A percentile compares a stretch with the other conserved stretches of the same genome.
Evolutionary conservation across 1,140 invertebrate genomes (phyloP).

Genomic region (Danaus melanippus): DNA sequence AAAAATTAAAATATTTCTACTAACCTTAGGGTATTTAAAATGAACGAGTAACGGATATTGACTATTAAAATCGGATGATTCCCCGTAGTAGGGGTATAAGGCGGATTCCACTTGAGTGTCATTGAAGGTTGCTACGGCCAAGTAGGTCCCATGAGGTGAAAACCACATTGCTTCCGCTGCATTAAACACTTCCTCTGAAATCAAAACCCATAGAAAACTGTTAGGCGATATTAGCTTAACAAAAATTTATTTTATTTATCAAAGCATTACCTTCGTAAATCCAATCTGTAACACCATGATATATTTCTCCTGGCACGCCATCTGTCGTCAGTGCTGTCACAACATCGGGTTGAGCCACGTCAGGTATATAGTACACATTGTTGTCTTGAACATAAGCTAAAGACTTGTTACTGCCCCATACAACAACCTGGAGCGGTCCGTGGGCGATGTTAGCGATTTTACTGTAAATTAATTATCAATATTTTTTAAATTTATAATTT

Average conservation of each 20-base stretch:
- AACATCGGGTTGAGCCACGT: slow-evolving; percentile 55
- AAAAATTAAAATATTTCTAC: slow-evolving; percentile 20
- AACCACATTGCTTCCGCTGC: slow-evolving; percentile 88
- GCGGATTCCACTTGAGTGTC: slow-evolving; percentile 73
- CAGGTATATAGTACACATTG: slow-evolving; percentile 81
- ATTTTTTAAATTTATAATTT: neutral
- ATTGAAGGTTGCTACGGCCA: slow-evolving; percentile 86
- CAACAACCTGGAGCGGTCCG: slow-evolving; percentile 75
- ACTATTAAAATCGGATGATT: slow-evolving; percentile 72
- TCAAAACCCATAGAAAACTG: neutral
- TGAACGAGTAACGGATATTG: slow-evolving; percentile 76
- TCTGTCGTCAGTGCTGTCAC: slow-evolving; percentile 73
- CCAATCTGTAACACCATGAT: slow-evolving; percentile 85
- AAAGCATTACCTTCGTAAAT: slow-evolving; percentile 75
- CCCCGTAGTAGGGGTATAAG: slow-evolving; percentile 72
- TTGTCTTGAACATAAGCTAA: slow-evolving; percentile 85
- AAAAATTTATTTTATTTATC: neutral
- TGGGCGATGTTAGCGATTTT: slow-evolving; percentile 61
- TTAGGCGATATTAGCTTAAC: slow-evolving; percentile 6
- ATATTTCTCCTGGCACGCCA: slow-evolving; percentile 77
- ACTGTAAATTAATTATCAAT: slow-evolving; percentile 24
- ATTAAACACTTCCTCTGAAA: slow-evolving; percentile 87
- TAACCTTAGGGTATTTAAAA: slow-evolving; percentile 90
- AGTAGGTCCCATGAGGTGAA: slow-evolving; percentile 79
- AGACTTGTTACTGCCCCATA: slow-evolving; percentile 78